Base-by-base conservation (phyloP, 1,140 invertebrate genomes). In the Maniola jurtina region DNA sequence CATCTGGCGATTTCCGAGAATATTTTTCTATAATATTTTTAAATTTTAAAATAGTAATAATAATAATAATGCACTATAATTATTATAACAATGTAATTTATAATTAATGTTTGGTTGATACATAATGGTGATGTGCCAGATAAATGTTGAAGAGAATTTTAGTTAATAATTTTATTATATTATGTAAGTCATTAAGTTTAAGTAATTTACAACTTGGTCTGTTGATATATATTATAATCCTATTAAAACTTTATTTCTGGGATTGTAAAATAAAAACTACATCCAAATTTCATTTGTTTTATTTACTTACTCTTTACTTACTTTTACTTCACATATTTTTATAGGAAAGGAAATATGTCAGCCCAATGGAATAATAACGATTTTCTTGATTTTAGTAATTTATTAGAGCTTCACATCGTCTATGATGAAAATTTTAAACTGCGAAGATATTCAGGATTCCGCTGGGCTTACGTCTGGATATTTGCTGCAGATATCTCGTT, bases 161-260 rank as follows among this genome's bases (percentile, higher is more conserved):
- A 90, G 88, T 90, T 90, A 88, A 87, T 90, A 90, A 88, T 88
- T 89, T 90, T 90, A 90, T 90, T 88, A 79, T 88, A 88, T 88
- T 88, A 75, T 90, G 87, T 88, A 90, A 90, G 88, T 90, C 86
- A 90, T 88, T 90, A 90, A 90, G 88, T 89, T 89, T 90, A 90
- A 90, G 86, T 90, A 88, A 89, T 90, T 90, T 90, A 90, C 88
- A 88, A 90, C 85, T 90, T 88, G 88, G 85, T 81, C 88, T 90
- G 88, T 90, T 90, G 86, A 90, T 86, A 88, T 90, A 90, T 88
- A 88, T 87, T 88, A 86, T 89, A 86, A 90, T 90, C 86, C 88
- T 90, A 88, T 83, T 90, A 90, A 90, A 84, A 88, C 83, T 90
- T 88, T 88, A 90, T 88, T 90, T 90, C 88, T 86, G 88, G 88